Evolutionary conservation across 2,797 vertebrate genomes (phyloP).

Genomic region (Vespertilio murinus): DNA sequence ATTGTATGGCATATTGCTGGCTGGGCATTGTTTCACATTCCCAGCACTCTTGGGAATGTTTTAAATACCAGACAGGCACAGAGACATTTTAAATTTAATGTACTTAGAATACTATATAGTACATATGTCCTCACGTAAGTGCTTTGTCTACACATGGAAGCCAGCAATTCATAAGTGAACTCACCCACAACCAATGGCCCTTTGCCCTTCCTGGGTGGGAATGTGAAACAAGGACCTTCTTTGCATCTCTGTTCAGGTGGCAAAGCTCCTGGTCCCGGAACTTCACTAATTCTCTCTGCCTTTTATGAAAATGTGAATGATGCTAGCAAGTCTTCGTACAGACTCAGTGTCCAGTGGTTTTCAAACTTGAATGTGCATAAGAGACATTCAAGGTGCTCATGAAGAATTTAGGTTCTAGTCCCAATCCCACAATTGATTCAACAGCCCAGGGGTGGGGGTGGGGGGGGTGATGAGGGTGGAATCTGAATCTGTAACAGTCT

Average conservation of each 20-base stretch:
- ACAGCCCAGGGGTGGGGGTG: no score
- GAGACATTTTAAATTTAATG: conserved; percentile 22
- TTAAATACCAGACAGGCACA: conserved; percentile 49
- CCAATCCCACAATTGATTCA: not conserved
- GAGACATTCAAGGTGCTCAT: not conserved
- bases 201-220: not conserved
- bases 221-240: not conserved
- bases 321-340: not conserved
- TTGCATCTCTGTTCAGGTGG: not conserved
- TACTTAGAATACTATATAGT: not conserved
- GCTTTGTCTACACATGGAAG: not conserved
- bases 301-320: not conserved
- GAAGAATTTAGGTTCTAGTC: not conserved
- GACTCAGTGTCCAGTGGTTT: not conserved
- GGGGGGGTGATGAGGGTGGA: no score
- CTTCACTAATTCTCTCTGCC: not conserved
- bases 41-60: conserved; percentile 19
- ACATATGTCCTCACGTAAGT: not conserved
- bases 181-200: not conserved
- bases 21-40: conserved; percentile 14
- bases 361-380: not conserved
- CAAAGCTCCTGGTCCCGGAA: not conserved
- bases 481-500: not conserved
- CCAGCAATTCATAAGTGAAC: not conserved
- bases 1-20: not conserved